Evolutionary conservation across 1,140 invertebrate species (phyloP).

Genomic region (Sesamia nonagrioides): DNA sequence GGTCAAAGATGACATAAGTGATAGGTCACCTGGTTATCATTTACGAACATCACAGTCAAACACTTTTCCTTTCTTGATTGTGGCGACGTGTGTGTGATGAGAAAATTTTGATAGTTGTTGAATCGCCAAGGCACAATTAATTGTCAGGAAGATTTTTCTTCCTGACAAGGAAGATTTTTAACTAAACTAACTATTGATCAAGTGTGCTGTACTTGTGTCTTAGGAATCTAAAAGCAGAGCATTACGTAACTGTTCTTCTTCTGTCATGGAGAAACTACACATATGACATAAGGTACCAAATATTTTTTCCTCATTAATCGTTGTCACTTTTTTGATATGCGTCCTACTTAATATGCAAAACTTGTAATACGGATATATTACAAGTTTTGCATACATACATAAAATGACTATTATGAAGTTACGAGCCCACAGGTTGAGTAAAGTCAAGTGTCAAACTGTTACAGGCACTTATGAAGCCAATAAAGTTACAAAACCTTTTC

Average conservation of each 20-base stretch:
- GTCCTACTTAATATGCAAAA: not conserved
- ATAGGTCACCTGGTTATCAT: not conserved
- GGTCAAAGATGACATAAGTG: conserved; percentile 1
- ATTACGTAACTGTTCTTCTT: no score
- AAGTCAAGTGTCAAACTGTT: not conserved
- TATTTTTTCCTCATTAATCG: not conserved
- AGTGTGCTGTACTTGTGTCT: no score
- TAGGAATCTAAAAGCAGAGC: no score
- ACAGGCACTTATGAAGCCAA: not conserved
- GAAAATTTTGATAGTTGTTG: not conserved
- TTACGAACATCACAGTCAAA: not conserved
- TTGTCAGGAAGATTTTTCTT: no score
- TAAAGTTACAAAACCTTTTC: not conserved
- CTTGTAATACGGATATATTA: not conserved
- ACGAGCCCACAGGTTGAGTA: not conserved
- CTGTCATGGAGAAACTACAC: no score
- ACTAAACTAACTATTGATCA: no score
- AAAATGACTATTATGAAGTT: not conserved
- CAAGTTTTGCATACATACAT: not conserved
- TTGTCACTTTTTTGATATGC: not conserved
- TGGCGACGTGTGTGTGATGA: not conserved
- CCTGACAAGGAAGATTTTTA: no score
- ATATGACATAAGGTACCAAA: no score
- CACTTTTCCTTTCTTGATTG: conserved; percentile 5
- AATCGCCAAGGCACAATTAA: not conserved